Conservation (phyloP, 53 echinoderm and acorn worm species). For the Arbacia lixula region DNA sequence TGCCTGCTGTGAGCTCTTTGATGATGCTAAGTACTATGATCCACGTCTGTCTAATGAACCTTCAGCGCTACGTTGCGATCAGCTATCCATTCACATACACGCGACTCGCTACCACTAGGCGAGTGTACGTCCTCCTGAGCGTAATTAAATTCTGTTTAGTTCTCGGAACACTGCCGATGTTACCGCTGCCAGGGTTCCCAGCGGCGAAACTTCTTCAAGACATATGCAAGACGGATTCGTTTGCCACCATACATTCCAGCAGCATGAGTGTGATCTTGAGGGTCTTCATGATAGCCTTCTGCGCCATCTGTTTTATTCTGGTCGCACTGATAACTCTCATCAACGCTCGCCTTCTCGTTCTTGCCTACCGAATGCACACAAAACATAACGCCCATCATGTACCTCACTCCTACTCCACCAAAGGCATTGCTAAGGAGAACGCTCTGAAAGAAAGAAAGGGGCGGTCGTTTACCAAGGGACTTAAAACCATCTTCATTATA, state of each 20-base stretch:
- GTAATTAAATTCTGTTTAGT: not conserved
- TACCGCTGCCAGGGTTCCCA: not conserved
- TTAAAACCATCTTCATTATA: not conserved
- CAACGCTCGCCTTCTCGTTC: slow-evolving; percentile 4
- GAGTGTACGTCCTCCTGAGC: not conserved
- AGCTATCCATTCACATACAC: slow-evolving; percentile 23
- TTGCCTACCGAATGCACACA: slow-evolving; percentile 2
- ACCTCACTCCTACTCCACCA: too few relatives aligned
- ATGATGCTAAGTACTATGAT: not conserved
- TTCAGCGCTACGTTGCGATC: slow-evolving; percentile 2
- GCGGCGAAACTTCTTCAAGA: not conserved
- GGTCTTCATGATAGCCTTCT: not conserved
- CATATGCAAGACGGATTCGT: not conserved
- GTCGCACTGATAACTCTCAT: not conserved
- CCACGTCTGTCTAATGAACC: slow-evolving; percentile 26
- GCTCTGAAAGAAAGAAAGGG: too few relatives aligned
- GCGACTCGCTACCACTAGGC: not conserved
- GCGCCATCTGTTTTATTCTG: not conserved
- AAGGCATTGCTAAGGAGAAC: too few relatives aligned
- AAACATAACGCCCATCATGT: too few relatives aligned
- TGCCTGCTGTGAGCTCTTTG: not conserved
- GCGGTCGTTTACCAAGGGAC: not conserved
- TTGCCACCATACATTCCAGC: not conserved
- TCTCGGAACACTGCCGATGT: not conserved
- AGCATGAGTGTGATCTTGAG: not conserved